Conservation (phyloP, 2,797 vertebrate species). For the Vultur gryphus region DNA sequence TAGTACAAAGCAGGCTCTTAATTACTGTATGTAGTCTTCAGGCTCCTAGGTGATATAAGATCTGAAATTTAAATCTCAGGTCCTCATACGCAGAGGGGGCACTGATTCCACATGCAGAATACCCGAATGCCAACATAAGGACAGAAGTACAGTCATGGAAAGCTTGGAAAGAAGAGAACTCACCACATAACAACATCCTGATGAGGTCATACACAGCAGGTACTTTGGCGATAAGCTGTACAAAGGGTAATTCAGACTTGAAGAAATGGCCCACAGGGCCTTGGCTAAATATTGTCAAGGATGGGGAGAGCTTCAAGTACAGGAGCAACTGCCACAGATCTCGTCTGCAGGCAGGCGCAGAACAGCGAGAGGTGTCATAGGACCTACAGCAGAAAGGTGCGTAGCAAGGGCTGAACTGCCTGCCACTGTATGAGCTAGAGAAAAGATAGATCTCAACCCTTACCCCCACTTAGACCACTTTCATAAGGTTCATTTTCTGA, state of each 20-base stretch:
- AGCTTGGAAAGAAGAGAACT: background rate
- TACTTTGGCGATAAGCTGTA: background rate
- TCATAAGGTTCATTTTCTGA: background rate
- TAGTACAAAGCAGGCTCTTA: background rate
- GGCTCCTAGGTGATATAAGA: background rate
- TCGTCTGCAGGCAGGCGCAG: fast-evolving
- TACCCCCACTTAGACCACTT: background rate
- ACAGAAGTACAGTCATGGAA: background rate
- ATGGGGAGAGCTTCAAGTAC: background rate
- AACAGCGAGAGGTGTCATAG: fast-evolving
- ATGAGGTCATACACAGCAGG: background rate
- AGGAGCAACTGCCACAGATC: background rate
- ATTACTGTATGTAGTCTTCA: background rate
- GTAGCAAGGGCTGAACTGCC: background rate
- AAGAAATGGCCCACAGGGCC: background rate
- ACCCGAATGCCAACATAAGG: background rate
- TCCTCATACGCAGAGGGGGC: background rate
- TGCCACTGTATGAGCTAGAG: background rate
- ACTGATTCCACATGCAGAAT: background rate
- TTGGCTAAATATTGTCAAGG: background rate
- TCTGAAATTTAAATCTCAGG: background rate
- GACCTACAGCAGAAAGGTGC: background rate
- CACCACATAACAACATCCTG: background rate
- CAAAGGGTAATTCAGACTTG: background rate
- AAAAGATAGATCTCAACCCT: background rate